Base-by-base conservation (phyloP, 2,888 invertebrate genomes). In the Epiblema foenella region DNA sequence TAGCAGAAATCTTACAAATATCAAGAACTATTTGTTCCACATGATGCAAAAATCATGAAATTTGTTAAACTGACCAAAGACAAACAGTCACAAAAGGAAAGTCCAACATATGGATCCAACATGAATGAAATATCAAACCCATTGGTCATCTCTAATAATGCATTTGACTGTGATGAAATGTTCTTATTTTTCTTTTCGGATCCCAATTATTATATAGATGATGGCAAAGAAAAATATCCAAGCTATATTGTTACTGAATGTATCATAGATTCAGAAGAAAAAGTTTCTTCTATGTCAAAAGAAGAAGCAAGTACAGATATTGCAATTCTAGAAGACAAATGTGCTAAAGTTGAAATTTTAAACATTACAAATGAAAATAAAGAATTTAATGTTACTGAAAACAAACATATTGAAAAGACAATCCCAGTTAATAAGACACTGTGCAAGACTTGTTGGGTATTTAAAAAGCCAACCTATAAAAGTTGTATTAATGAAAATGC, bases 1-100 rank as follows among this genome's bases (percentile, higher is more conserved):
- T 90, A 90, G 89, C 80, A 68, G 76, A 84, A 84, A 75, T 77
- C 81, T 75, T 83, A 86, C 80, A 90, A 89, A 77, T 89, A 87
- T 74, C 83, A 80, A 81, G 89, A 89, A 63, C 76, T 89, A 63
- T 65, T 82, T 46, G 24, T 89, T 69, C 78, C 88, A 56, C 70
- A 74, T 20, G 74, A 80, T 68, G 85, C 86, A 29, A 80, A 77
- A 49, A 79, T 80, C 29, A 75, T 83, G 73, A 80, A 72, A 9
- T 79, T 84, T 62, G 18, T 51, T 52, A 64, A 64, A 58, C 39
- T 69, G 17, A 71, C 75, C 8, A 81, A 80, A 75, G 74, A 75
- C 73, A 77, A 75, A 59, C 57, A 58, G 56, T 10, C 15, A 64
- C 51, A 46, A 33, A 68, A 74, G 7, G 46, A 42, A 66, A 49